Percentiles rank a stretch among this genome's conserved stretches.
phyloP scores from a whole-genome alignment of 2,113 vertebrate species.

The Egretta garzetta region DNA sequence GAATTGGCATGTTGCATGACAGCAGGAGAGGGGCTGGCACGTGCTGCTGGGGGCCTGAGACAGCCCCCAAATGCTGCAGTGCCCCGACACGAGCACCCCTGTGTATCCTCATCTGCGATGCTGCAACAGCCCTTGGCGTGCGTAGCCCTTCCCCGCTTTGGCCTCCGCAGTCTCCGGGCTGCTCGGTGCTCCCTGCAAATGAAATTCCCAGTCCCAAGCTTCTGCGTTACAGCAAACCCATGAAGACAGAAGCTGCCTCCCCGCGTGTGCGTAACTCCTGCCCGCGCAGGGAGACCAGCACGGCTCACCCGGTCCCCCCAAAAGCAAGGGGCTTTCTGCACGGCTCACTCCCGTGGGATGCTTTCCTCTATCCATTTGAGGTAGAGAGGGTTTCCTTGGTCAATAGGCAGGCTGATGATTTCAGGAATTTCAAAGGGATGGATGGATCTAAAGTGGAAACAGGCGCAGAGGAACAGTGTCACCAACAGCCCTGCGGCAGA shows the following conservation, averaged over 20 bases:
- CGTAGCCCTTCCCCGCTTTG: background rate
- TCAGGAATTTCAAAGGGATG: constrained; percentile 89
- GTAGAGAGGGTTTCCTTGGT: constrained; percentile 81
- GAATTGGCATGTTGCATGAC: background rate
- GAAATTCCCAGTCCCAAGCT: accelerated
- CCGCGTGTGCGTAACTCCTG: accelerated
- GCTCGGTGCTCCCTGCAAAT: background rate
- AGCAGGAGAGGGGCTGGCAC: background rate
- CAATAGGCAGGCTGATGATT: constrained; percentile 84
- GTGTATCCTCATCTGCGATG: accelerated
- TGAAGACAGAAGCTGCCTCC: background rate
- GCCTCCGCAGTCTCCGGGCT: background rate
- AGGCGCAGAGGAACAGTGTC: background rate
- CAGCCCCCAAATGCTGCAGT: background rate
- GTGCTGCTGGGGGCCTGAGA: background rate
- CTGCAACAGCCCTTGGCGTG: background rate
- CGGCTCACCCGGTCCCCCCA: accelerated
- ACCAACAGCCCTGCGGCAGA: background rate
- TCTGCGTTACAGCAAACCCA: accelerated
- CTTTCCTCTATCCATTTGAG: constrained; percentile 85
- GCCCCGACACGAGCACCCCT: accelerated
- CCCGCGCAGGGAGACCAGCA: accelerated
- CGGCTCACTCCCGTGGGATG: constrained; percentile 46
- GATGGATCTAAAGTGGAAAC: constrained; percentile 76
- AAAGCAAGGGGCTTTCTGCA: accelerated